Conservation (phyloP, 2,888 invertebrate species). For the Conus canariensis region DNA sequence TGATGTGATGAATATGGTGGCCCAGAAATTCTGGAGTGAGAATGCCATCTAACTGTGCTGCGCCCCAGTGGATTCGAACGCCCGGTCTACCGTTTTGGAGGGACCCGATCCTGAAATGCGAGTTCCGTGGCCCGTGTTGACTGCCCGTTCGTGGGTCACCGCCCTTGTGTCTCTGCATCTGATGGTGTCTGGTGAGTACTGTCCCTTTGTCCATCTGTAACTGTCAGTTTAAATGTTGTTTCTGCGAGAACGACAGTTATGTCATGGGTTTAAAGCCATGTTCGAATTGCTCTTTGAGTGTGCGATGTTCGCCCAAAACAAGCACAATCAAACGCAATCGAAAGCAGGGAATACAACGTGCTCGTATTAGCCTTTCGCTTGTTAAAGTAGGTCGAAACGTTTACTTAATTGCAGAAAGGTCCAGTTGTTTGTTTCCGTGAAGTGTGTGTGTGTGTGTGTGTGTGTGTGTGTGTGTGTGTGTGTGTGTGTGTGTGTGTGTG, state of each 20-base stretch:
- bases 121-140: conserved; percentile 1
- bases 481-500: background rate
- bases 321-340: too few relatives aligned
- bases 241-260: background rate
- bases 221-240: background rate
- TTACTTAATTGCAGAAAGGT: too few relatives aligned
- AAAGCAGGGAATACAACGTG: too few relatives aligned
- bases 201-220: background rate
- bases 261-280: background rate
- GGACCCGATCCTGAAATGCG: background rate
- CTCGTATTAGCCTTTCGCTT: too few relatives aligned
- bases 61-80: too few relatives aligned
- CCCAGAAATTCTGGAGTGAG: too few relatives aligned
- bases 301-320: too few relatives aligned
- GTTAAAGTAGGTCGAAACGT: too few relatives aligned
- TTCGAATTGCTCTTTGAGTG: too few relatives aligned
- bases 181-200: background rate
- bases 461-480: background rate
- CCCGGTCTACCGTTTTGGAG: background rate
- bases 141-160: background rate
- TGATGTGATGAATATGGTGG: too few relatives aligned
- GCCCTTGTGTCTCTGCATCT: conserved; percentile 3
- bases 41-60: too few relatives aligned
- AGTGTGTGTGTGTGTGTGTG: background rate
- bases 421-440: too few relatives aligned